A percentile compares a stretch with the other conserved stretches of the same genome.
phyloP scores from a whole-genome alignment of 2,113 vertebrate species.

The Lampris megalopsis region DNA sequence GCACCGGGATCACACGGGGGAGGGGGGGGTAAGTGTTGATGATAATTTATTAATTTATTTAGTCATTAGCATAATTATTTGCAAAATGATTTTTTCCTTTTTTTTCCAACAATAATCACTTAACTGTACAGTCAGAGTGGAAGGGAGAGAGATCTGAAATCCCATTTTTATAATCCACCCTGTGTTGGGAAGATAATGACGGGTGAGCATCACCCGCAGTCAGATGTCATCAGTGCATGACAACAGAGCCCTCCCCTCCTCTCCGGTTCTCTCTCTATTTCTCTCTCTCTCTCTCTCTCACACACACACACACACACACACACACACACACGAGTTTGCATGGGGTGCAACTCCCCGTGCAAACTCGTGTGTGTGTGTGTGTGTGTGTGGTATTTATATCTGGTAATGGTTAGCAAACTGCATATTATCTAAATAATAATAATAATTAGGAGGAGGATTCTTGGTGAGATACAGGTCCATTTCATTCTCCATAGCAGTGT shows the following conservation, averaged over 20 bases:
- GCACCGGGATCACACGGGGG: constrained; percentile 21
- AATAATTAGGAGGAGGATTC: too few species aligned
- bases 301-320: background rate
- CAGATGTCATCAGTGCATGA: constrained; percentile 80
- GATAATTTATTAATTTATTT: constrained; percentile 65
- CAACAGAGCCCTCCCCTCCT: constrained; percentile 15
- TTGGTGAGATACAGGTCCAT: too few species aligned
- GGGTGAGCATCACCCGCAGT: constrained; percentile 68
- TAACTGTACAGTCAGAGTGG: constrained; percentile 66
- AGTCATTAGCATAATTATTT: constrained; percentile 82
- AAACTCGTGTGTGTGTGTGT: constrained; percentile 12
- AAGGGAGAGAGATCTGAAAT: constrained; percentile 73
- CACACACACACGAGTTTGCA: constrained; percentile 34
- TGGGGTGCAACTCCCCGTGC: constrained; percentile 4
- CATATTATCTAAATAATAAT: too few species aligned
- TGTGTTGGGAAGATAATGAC: constrained; percentile 79
- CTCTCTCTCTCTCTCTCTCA: background rate
- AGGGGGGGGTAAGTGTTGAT: constrained; percentile 16
- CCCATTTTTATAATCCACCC: constrained; percentile 81
- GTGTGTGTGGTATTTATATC: background rate
- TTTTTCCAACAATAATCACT: constrained; percentile 80
- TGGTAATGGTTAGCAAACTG: too few species aligned
- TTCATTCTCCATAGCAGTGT: too few species aligned
- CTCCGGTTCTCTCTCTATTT: background rate
- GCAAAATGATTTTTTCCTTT: constrained; percentile 61